Evolutionary conservation across 2,113 vertebrate genomes (phyloP).

Genomic region (Hemichromis elongatus): DNA sequence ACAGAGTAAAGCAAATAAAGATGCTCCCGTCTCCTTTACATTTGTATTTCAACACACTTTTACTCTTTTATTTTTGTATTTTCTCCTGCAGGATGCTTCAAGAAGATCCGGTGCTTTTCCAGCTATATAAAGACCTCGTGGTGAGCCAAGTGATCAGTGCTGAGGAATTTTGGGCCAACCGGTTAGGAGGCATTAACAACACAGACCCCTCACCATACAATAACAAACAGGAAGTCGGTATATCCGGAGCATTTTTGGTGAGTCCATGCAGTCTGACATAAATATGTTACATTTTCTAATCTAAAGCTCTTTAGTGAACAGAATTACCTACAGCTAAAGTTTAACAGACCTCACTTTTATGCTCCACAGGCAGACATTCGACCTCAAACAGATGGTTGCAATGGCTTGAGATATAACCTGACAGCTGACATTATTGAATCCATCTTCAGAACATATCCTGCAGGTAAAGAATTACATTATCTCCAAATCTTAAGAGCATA

Average conservation of each 20-base stretch:
- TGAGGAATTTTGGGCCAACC: constrained; percentile 98
- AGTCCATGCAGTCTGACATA: constrained; percentile 5
- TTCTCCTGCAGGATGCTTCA: constrained; percentile 89
- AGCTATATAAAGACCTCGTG: constrained; percentile 98
- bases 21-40: background rate
- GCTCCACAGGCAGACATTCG: constrained; percentile 89
- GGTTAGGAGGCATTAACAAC: constrained; percentile 83
- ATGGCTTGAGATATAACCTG: constrained; percentile 94
- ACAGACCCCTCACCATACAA: constrained; percentile 74
- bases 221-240: constrained; percentile 94
- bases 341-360: background rate
- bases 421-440: constrained; percentile 98
- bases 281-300: background rate
- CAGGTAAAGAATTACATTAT: constrained; percentile 75
- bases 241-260: constrained; percentile 98
- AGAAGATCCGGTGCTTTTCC: constrained; percentile 97
- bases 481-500: background rate
- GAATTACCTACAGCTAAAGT: background rate
- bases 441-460: constrained; percentile 96
- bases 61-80: background rate
- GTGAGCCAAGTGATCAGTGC: constrained; percentile 98
- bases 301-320: background rate
- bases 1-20: background rate
- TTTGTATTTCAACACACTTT: background rate
- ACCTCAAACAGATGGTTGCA: constrained; percentile 97